phyloP scores from a whole-genome alignment of 1,140 invertebrate genomes.

The Drosophila seguyi region DNA sequence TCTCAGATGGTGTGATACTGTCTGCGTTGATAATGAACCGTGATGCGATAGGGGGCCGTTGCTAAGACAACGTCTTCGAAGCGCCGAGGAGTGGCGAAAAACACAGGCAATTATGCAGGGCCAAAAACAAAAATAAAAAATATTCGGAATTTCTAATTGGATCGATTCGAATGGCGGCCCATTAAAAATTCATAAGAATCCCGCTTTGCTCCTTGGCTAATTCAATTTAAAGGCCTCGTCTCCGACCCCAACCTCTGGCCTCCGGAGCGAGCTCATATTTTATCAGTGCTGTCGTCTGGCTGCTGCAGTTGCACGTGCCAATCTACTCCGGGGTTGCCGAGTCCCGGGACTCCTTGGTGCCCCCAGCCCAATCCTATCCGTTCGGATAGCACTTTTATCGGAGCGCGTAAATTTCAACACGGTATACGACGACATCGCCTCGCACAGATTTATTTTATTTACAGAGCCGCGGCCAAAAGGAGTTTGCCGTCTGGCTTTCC shows the following conservation, averaged over 20 bases:
- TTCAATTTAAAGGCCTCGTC: slow-evolving; percentile 66
- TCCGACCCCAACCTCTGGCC: slow-evolving; percentile 14
- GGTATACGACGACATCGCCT: slow-evolving; percentile 39
- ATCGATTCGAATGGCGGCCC: slow-evolving; percentile 62
- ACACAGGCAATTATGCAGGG: slow-evolving; percentile 59
- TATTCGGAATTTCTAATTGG: slow-evolving; percentile 71
- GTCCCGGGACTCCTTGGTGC: slow-evolving; percentile 11
- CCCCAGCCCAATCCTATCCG: slow-evolving; percentile 13
- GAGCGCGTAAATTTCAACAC: slow-evolving; percentile 68
- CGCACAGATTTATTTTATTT: slow-evolving; percentile 80
- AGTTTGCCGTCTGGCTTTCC: slow-evolving; percentile 37
- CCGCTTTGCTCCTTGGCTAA: slow-evolving; percentile 54
- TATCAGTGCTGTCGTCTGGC: slow-evolving; percentile 69
- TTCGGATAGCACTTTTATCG: slow-evolving; percentile 60
- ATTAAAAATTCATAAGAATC: slow-evolving; percentile 75
- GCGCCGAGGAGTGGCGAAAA: slow-evolving; percentile 8
- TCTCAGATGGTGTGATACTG: slow-evolving; percentile 1
- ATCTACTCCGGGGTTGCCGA: slow-evolving; percentile 30
- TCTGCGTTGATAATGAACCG: slow-evolving; percentile 66
- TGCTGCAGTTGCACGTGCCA: slow-evolving; percentile 73
- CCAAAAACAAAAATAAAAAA: slow-evolving; percentile 31
- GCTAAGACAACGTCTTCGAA: slow-evolving; percentile 54
- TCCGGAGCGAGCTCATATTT: slow-evolving; percentile 61
- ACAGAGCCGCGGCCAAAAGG: slow-evolving; percentile 41
- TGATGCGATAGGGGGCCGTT: slow-evolving; percentile 35